A percentile compares a stretch with the other conserved stretches of the same genome.
Conservation (phyloP, 2,888 invertebrate genomes). For the Amblyjoppa fuscipennis region DNA sequence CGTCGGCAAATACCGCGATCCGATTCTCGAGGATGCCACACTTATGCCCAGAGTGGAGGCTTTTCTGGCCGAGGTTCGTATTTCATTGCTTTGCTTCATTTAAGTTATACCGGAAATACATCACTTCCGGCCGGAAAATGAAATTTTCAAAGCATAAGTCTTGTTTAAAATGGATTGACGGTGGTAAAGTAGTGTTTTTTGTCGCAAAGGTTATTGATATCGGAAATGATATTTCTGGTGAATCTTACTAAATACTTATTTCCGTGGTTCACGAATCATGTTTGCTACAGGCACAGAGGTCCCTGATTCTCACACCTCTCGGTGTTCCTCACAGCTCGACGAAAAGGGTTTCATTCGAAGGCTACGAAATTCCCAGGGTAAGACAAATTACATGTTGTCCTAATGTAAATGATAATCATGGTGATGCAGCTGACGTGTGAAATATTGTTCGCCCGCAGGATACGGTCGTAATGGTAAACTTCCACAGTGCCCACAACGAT, state of each 20-base stretch:
- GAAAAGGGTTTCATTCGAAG: slow-evolving; percentile 84
- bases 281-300: slow-evolving; percentile 86
- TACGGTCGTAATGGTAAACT: slow-evolving; percentile 87
- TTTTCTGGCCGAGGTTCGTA: slow-evolving; percentile 80
- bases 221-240: background rate
- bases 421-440: slow-evolving; percentile 8
- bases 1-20: slow-evolving; percentile 87
- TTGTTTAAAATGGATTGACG: too few species aligned
- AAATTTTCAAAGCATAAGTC: too few species aligned
- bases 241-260: background rate
- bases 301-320: slow-evolving; percentile 86
- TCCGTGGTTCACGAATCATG: slow-evolving; percentile 75
- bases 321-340: slow-evolving; percentile 86
- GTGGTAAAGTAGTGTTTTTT: too few species aligned
- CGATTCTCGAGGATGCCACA: slow-evolving; percentile 86
- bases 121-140: background rate
- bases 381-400: slow-evolving; percentile 6
- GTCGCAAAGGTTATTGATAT: background rate
- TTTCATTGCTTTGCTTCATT: background rate
- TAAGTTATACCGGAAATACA: background rate
- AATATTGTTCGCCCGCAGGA: slow-evolving; percentile 83
- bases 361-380: slow-evolving; percentile 86
- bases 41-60: slow-evolving; percentile 80
- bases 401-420: slow-evolving; percentile 1
- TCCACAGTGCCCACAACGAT: slow-evolving; percentile 89